Evolutionary conservation across 2,113 vertebrate genomes (phyloP), one percentile per base, ranked within the genome.

Genomic region (Psittacara wagleri): DNA sequence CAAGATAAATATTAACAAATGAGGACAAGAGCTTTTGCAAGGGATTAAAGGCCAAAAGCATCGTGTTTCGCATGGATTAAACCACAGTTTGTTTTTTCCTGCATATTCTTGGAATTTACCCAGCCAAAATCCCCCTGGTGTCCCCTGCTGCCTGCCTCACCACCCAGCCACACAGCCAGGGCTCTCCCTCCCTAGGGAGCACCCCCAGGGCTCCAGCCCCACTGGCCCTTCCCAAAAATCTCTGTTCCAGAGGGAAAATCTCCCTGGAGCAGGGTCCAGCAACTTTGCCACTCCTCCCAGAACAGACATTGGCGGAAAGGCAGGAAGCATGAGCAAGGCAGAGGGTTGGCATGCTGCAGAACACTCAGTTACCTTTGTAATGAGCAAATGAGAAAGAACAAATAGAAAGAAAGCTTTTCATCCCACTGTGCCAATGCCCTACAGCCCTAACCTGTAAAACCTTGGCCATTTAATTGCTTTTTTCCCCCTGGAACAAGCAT

Each of bases 241-340:
- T 17, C 74, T 10, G 16, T 4, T 27, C 46, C 25, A 25, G 66
- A 37, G 7, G 11, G 19, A n/a, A 28, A 6, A 2, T 37, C 41
- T 44, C 35, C 48, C 48, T 11, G 0, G 2, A 52, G 66, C 28
- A 35, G 49, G 13, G 1, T 6, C 14, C 1, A 1, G 43, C 37
- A 28, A 41, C 46, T 28, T 27, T 1, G 15, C 43, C 0, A 3
- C 39, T 29, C 28, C 52, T 83, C 52, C 74, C 59, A 49, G 63
- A 20, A 9, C 0, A 7, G 39, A 10, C 6, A 11, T 1, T 20
- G 41, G 31, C 1, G 0, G 37, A 18, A 41, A 54, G 29, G 29
- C 5, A 10, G 33, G 27, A 59, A 54, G 29, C 39, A 14, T 1
- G 1, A 43, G 49, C 46, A 29, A 17, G 29, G 70, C 31, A 17